Base-by-base conservation (phyloP, 1,140 invertebrate genomes). In the Tyrophagus putrescentiae region DNA sequence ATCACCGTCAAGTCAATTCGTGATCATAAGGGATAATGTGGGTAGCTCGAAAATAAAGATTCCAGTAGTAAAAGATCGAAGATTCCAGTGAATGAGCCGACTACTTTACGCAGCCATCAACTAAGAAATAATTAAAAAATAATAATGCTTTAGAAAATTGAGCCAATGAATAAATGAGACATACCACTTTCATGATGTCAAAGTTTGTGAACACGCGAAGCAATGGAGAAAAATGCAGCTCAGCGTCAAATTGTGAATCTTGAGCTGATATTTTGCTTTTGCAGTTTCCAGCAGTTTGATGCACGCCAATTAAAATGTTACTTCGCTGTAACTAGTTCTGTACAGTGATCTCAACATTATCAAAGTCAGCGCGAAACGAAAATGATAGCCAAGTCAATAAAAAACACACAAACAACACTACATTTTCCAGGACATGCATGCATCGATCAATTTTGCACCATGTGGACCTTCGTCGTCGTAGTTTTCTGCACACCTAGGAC, bases 391-490 rank as follows among this genome's bases (percentile, higher is more conserved):
- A n/a, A 16, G 11, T 31, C n/a, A 32, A 28, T 42, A 33, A 23
- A 52, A 62, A 18, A 57, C 13, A 60, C 13, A 33, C 42, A 25
- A 45, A n/a, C n/a, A n/a, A n/a, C 78, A 80, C 80, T 76, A 90
- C 90, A 78, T 94, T 94, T 78, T 96, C 91, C 48, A 97, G 73
- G n/a, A 97, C 90, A 57, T 89, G 79, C 68, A 97, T 79, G 73
- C 91, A 95, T 61, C 92, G 76, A 68, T 94, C 90, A 48, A 93
- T 83, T 74, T 94, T 95, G n/a, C 61, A 85, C 79, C 60, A 96
- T 77, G 70, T 86, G 64, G 36, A n/a, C 57, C 59, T 28, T 44
- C 42, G 11, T 65, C 53, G 25, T 57, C 23, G 36, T 64, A 25
- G 13, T 7, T 29, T 57, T 66, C 64, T 27, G 45, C 31, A 60